Evolutionary conservation across 2,113 vertebrate genomes (phyloP).

Genomic region (Lycocorax pyrrhopterus): DNA sequence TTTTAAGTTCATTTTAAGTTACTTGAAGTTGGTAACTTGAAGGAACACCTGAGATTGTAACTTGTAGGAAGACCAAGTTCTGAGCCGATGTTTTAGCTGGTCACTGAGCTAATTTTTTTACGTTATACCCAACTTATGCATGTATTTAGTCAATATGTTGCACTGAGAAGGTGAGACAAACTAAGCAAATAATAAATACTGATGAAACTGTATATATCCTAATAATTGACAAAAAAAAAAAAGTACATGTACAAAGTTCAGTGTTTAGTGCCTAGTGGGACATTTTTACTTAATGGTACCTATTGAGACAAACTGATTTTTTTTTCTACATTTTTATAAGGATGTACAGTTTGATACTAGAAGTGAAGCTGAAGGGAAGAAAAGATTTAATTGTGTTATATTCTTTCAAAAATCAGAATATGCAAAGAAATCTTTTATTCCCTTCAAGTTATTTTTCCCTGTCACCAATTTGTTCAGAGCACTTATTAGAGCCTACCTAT

Average conservation of each 20-base stretch:
- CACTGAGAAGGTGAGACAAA: neutral
- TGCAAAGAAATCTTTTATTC: slow-evolving; percentile 31
- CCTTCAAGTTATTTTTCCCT: neutral
- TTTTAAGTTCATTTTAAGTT: neutral
- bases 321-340: neutral
- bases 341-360: neutral
- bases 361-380: neutral
- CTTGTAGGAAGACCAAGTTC: neutral
- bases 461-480: slow-evolving; percentile 59
- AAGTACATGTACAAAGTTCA: neutral
- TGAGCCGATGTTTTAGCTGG: no score
- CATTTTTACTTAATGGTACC: neutral
- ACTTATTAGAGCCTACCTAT: slow-evolving; percentile 65
- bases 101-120: neutral
- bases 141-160: neutral
- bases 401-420: slow-evolving; percentile 41
- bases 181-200: neutral
- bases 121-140: neutral
- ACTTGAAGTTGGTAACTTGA: neutral
- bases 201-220: neutral
- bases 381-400: neutral
- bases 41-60: neutral
- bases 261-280: neutral
- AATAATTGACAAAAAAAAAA: neutral
- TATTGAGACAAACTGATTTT: neutral